Evolutionary conservation across 2,888 invertebrate genomes (phyloP), one percentile per base, ranked within the genome.

Genomic region (Dryadula phaetusa): DNA sequence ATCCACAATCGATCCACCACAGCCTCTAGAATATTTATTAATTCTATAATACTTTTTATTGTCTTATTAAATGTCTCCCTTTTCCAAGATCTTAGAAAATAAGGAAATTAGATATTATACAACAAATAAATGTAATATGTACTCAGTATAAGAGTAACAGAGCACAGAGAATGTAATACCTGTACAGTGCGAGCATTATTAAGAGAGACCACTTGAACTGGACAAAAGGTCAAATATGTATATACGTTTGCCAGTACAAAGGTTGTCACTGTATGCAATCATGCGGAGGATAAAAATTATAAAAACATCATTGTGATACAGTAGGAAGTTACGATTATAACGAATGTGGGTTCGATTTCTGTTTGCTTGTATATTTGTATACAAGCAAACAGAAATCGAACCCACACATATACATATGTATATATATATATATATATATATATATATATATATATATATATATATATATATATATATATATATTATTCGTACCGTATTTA

Each of bases 171-270:
- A 22, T 56, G 20, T 37, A 47, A 25, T 62, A 62, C 62, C 62
- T 60, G 60, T 32, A 44, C 28, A 44, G 18, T 60, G 18, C 28
- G 14, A 14, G 44, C 60, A 32, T 60, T 60, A 44, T 46, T 46
- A 42, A 53, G 53, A 62, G 62, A 54, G 22, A 5, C 52, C 54
- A 66, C 66, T 62, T 66, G 37, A 52, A 22, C 46, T 18, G 54
- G 54, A 40, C 62, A 44, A 62, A 28, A 53, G 61, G 62, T 56
- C 62, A 62, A 58, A 42, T 49, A 56, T 49, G 58, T 32, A 16
- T 42, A 18, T 44, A 44, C 16, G 7, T 16, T 4, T 47, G 14
- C 14, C 56, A 56, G 12, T 32, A 7, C 20, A 37, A 65, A 28
- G 37, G 58, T 42, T 63, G 53, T 16, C 62, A 62, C 18, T 18